Base-by-base conservation (phyloP, 2,888 invertebrate genomes). In the Urechis unicinctus region DNA sequence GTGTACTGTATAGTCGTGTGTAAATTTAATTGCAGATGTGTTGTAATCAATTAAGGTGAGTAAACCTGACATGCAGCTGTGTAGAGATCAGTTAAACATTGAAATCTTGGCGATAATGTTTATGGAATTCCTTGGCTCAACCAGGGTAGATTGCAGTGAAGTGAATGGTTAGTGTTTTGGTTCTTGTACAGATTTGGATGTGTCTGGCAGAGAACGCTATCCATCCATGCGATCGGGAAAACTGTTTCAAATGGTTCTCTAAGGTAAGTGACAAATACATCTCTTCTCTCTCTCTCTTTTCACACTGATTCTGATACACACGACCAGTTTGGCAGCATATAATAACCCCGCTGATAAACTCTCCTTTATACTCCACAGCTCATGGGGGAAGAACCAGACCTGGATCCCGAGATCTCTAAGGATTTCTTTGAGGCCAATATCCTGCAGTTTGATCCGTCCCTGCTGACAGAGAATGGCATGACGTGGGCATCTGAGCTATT, bases 201-300 rank as follows among this genome's bases (percentile, higher is more conserved):
- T 93, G 93, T 78, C 82, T 97, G 58, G 94, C 95, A 1, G 94
- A 94, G 76, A 87, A 87, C 72, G 93, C 94, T 13, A 91, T 93
- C 13, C 94, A 93, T 77, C 83, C 88, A 17, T 86, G 88, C 1
- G 96, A 97, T 78, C 85, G 95, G 42, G 96, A 97, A 78, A 91
- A 94, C 31, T 95, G 96, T 79, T 97, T 96, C 80, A 89, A 91
- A 69, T 96, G 96, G 96, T 96, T 95, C 81, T 91, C 94, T 42
- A 95, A 95, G 74, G 78, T 79, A 68, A 58, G 56, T 6, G 22
- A 41, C 9, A 17, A 25, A 21, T 9, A 25, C 21, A 45, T 45
- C 21, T 45, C 21, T 17, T 17, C 45, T 17, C 6, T 9, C 21
- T n/a, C n/a, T n/a, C n/a, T n/a, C n/a, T n/a, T n/a, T n/a, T n/a